Conservation (phyloP, 2,797 vertebrate genomes). For the Chaetodon trifasciatus region DNA sequence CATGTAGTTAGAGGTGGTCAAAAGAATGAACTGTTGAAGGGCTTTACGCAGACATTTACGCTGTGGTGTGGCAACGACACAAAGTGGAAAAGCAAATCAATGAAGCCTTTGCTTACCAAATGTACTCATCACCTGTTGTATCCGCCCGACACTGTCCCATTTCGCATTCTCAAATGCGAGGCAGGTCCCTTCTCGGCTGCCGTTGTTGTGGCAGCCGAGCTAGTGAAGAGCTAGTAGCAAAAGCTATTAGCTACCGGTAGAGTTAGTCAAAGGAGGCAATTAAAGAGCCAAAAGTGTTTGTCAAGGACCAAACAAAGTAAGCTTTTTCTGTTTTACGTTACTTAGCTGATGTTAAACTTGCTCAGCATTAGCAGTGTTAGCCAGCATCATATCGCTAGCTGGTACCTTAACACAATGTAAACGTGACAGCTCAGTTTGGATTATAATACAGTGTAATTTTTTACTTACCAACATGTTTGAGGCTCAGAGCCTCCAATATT, state of each 20-base stretch:
- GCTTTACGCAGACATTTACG: background rate
- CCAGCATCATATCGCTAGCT: background rate
- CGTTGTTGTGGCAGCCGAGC: background rate
- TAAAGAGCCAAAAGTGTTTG: background rate
- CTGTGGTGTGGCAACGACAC: background rate
- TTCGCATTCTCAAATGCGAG: background rate
- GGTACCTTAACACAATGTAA: background rate
- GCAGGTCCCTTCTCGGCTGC: slow-evolving; percentile 36
- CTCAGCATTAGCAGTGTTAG: background rate
- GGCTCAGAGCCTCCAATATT: too few species aligned
- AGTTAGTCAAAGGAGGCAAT: background rate
- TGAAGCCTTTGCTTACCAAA: rapidly evolving
- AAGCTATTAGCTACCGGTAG: background rate
- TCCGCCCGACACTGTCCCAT: background rate
- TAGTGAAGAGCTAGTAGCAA: background rate
- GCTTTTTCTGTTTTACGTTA: background rate
- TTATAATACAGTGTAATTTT: background rate
- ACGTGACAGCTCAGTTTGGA: background rate
- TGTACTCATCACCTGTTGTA: background rate
- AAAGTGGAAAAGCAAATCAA: background rate
- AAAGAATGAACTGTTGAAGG: background rate
- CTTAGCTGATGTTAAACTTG: background rate
- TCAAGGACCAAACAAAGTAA: slow-evolving; percentile 21
- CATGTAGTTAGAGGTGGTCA: background rate
- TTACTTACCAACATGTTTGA: background rate